Evolutionary conservation across 2,888 invertebrate genomes (phyloP).

Genomic region (Ernsta delagoae): DNA sequence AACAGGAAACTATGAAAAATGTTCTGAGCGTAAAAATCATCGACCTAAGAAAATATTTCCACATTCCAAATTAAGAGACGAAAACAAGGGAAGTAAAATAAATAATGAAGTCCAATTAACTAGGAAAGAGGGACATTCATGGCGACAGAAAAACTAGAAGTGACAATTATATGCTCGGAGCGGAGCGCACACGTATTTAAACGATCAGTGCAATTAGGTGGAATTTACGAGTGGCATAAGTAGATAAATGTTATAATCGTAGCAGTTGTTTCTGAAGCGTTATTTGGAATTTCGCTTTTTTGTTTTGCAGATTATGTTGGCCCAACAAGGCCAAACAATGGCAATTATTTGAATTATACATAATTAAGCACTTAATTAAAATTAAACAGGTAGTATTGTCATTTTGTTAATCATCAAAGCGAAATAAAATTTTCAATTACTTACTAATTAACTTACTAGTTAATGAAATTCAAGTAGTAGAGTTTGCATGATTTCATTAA

Average conservation of each 20-base stretch:
- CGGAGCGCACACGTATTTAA: slow-evolving; percentile 15
- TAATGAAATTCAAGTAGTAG: too few relatives aligned
- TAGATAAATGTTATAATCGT: slow-evolving; percentile 28
- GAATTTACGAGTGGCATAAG: slow-evolving; percentile 33
- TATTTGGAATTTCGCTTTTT: slow-evolving; percentile 15
- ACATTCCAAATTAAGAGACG: slow-evolving; percentile 56
- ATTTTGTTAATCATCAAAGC: too few relatives aligned
- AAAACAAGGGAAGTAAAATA: slow-evolving; percentile 63
- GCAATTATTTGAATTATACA: too few relatives aligned
- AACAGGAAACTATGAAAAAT: slow-evolving; percentile 25
- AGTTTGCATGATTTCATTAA: too few relatives aligned
- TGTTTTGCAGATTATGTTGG: background rate
- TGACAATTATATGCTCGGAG: slow-evolving; percentile 19
- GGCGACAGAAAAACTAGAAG: slow-evolving; percentile 41
- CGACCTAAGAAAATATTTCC: slow-evolving; percentile 48
- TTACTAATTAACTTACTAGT: too few relatives aligned
- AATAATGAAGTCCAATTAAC: slow-evolving; percentile 70
- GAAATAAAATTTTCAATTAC: too few relatives aligned
- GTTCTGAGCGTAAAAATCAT: slow-evolving; percentile 11
- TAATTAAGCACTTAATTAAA: too few relatives aligned
- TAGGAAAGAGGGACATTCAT: slow-evolving; percentile 53
- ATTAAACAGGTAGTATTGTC: too few relatives aligned
- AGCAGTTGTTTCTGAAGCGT: slow-evolving; percentile 8
- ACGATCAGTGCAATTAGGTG: slow-evolving; percentile 35
- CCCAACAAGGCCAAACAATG: too few relatives aligned